Evolutionary conservation across 1,140 invertebrate genomes (phyloP).

Genomic region (Lepidotrigona ventralis): DNA sequence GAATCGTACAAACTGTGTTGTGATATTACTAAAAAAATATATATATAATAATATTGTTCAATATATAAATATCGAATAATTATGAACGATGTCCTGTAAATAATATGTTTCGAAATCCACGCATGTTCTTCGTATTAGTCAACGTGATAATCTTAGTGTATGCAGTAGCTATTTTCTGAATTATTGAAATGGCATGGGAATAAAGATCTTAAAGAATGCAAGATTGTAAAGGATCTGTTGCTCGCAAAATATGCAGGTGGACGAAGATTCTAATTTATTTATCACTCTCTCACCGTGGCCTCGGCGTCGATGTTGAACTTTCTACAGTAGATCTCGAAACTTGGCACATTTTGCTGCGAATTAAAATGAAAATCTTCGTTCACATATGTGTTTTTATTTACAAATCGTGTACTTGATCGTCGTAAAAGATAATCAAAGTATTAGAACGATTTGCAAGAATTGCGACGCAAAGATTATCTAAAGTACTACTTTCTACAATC

Average conservation of each 20-base stretch:
- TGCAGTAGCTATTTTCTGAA: conserved; percentile 34
- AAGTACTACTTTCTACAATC: conserved; percentile 9
- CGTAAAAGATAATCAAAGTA: background rate
- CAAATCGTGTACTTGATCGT: background rate
- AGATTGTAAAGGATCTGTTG: conserved; percentile 31
- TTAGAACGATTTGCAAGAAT: background rate
- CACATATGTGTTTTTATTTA: background rate
- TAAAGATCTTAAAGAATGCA: conserved; percentile 42
- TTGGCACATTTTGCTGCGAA: conserved; percentile 48
- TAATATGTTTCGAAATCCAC: background rate
- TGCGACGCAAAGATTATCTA: background rate
- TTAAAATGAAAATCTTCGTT: background rate
- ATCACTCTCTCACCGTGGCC: conserved; percentile 40
- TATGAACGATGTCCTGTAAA: background rate
- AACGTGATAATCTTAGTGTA: conserved; percentile 6
- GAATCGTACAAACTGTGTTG: background rate
- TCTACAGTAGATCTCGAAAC: conserved; percentile 1
- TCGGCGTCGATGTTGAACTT: conserved; percentile 19
- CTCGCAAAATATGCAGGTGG: background rate
- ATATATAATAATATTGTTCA: background rate
- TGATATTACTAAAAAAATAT: background rate
- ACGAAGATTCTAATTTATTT: conserved; percentile 40
- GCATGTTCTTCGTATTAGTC: background rate
- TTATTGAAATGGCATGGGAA: conserved; percentile 47
- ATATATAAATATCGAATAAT: background rate